Base-by-base conservation (phyloP, 2,113 vertebrate species). In the Trichomycterus rosablanca region DNA sequence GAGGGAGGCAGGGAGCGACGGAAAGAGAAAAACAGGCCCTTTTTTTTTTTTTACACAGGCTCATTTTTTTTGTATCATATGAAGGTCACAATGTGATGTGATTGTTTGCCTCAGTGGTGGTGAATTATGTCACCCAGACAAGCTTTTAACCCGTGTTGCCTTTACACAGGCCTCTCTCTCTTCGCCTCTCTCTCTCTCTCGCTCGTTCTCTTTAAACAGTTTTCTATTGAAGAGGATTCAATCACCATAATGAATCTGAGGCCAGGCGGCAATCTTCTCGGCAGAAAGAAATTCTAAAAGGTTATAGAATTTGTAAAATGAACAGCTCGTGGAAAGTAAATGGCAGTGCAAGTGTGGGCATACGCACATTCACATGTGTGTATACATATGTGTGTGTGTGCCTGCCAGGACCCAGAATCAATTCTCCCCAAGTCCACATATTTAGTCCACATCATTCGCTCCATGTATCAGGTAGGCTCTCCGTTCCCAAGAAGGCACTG, bases 191-290 rank as follows among this genome's bases (percentile, higher is more conserved):
- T 35, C 63, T 58, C 48, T 37, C 67, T 51, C 49, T 37, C 66
- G 51, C 63, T 7, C 63, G 63, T 86, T 86, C 83, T 84, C 78
- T 86, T 89, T 91, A 88, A 92, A 91, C 91, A 89, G 87, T 88
- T 89, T 90, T 90, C 89, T 91, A 91, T 91, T 91, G 91, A 93
- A 91, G 88, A 90, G 86, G 89, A 91, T 90, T 94, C 90, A 89
- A 93, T 93, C 91, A 92, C 89, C 89, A 89, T 90, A 92, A 93
- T 90, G 90, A 93, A 93, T 91, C 89, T 88, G 86, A 89, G 89
- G 87, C 90, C 87, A 90, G 88, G 88, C 88, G 83, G 89, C 91
- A 90, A 91, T 93, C 89, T 85, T 88, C 88, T 82, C 80, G 87
- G 89, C 88, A 89, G 89, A 90, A 92, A 92, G 89, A 90, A 92